Evolutionary conservation across 2,113 vertebrate species (phyloP).

Genomic region (Axis porcinus): DNA sequence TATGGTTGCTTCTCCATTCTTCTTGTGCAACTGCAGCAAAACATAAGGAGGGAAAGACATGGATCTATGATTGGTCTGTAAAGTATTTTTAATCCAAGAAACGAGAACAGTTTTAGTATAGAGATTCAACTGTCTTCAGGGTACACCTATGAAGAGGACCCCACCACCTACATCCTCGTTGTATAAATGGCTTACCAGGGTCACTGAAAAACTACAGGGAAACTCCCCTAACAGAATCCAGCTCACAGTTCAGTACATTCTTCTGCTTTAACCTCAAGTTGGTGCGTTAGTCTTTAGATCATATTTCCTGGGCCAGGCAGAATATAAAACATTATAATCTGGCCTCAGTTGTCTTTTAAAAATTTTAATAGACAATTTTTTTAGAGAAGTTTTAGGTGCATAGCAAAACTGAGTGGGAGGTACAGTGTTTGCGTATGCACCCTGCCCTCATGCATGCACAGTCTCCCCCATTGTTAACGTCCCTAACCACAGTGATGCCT

Average conservation of each 20-base stretch:
- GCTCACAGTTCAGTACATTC: background rate
- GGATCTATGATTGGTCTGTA: background rate
- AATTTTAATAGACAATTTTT: background rate
- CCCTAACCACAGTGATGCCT: fast-evolving
- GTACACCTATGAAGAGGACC: background rate
- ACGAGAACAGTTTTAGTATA: background rate
- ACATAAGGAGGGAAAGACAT: background rate
- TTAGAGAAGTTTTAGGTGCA: background rate
- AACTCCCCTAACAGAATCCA: background rate
- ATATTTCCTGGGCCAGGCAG: background rate
- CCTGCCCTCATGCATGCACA: fast-evolving
- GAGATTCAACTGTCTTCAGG: background rate
- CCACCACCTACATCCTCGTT: background rate
- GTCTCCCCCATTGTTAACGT: background rate
- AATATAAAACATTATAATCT: background rate
- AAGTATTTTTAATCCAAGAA: background rate
- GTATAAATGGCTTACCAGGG: background rate
- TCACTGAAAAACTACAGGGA: background rate
- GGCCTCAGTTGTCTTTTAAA: background rate
- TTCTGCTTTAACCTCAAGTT: background rate
- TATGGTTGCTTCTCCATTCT: constrained; percentile 49
- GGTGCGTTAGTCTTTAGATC: background rate
- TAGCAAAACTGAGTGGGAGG: background rate
- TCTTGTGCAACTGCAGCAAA: constrained; percentile 63
- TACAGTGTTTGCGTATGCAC: background rate